A percentile compares a stretch with the other conserved stretches of the same genome.
Conservation (phyloP, 2,113 vertebrate species). For the Isurus oxyrinchus region DNA sequence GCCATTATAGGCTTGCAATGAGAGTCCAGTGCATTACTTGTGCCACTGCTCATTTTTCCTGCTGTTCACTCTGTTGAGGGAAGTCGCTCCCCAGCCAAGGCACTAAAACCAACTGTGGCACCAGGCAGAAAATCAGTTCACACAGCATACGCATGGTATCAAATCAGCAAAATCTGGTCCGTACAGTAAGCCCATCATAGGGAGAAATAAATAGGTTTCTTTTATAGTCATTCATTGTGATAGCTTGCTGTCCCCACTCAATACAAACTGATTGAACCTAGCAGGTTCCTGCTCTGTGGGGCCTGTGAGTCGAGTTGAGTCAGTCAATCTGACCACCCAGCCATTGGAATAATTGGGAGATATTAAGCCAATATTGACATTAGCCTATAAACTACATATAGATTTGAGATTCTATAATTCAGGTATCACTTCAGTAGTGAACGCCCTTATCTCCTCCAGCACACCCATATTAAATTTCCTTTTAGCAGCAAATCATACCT, state of each 20-base stretch:
- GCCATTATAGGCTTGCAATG: not conserved
- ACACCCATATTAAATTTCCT: not conserved
- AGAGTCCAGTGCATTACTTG: not conserved
- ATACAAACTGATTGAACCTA: not conserved
- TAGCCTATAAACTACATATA: not conserved
- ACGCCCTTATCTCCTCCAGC: not conserved
- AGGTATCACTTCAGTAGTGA: not conserved
- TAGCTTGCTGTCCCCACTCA: not conserved
- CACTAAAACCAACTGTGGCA: no score
- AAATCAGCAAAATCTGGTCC: not conserved
- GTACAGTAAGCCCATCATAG: not conserved
- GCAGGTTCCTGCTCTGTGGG: no score
- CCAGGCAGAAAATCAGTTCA: not conserved
- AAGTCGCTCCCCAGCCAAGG: not conserved
- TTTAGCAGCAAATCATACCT: conserved; percentile 53
- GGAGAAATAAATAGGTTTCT: not conserved
- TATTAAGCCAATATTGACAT: not conserved
- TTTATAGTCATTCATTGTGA: not conserved
- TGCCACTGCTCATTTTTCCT: not conserved
- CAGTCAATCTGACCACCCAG: not conserved
- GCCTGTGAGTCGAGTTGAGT: not conserved
- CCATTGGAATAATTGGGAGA: not conserved
- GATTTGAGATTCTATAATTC: not conserved
- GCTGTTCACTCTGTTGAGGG: not conserved
- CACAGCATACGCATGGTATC: not conserved